A percentile compares a stretch with the other conserved stretches of the same genome.
Evolutionary conservation across 2,113 vertebrate genomes (phyloP).

Genomic region (Cyanoliseus patagonus): DNA sequence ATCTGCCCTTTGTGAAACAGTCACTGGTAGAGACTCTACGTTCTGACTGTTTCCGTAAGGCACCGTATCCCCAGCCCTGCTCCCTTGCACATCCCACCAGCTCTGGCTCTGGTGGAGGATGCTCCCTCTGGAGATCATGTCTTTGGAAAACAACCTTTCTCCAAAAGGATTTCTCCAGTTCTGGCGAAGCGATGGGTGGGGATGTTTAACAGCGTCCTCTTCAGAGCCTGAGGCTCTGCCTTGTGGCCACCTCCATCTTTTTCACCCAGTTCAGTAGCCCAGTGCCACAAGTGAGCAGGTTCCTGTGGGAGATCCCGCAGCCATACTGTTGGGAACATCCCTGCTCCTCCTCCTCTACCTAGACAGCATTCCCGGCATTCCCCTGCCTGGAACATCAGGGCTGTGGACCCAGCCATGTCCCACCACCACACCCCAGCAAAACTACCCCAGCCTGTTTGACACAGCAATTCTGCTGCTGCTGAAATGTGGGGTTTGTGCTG

Average conservation of each 20-base stretch:
- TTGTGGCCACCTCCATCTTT: not conserved
- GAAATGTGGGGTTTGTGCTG: not conserved
- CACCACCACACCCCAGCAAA: slow-evolving; percentile 36
- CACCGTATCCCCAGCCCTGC: accelerated
- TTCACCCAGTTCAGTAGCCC: not conserved
- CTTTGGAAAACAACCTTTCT: not conserved
- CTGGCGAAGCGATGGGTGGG: accelerated
- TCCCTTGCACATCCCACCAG: not conserved
- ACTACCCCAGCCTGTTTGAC: slow-evolving; percentile 45
- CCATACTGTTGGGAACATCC: not conserved
- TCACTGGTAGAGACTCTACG: accelerated
- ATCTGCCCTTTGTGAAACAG: not conserved
- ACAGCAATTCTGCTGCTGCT: not conserved
- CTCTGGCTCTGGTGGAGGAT: accelerated
- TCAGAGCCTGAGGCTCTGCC: not conserved
- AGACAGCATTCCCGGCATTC: not conserved
- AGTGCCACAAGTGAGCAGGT: not conserved
- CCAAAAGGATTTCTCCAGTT: not conserved
- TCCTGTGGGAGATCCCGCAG: not conserved
- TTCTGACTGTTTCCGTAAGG: not conserved
- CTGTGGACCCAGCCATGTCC: not conserved
- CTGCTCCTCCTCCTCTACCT: not conserved
- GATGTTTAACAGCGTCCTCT: not conserved
- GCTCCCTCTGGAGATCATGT: not conserved
- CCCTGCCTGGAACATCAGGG: not conserved